phyloP scores from a whole-genome alignment of 2,888 invertebrate species.

The Tromatobia lineatoria region DNA sequence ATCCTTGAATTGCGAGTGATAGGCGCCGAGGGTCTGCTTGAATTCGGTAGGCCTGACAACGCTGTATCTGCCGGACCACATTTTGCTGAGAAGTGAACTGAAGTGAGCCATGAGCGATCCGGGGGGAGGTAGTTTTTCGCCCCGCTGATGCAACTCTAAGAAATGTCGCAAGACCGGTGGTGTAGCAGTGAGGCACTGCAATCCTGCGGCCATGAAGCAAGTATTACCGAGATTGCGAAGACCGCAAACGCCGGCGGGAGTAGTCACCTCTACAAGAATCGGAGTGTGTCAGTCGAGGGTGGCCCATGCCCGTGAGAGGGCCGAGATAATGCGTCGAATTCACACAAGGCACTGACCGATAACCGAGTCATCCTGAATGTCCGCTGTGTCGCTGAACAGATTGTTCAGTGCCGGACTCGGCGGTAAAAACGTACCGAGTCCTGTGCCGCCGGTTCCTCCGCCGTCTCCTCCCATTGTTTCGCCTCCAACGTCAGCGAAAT shows the following conservation, averaged over 20 bases:
- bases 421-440: constrained; percentile 83
- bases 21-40: constrained; percentile 87
- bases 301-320: background rate
- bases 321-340: constrained; percentile 29
- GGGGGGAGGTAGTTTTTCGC: constrained; percentile 80
- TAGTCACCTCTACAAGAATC: constrained; percentile 73
- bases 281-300: constrained; percentile 32
- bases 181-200: constrained; percentile 87
- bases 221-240: constrained; percentile 87
- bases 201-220: constrained; percentile 87
- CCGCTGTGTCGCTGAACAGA: constrained; percentile 82
- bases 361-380: constrained; percentile 82
- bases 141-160: constrained; percentile 81
- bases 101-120: constrained; percentile 86
- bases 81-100: constrained; percentile 86
- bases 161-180: constrained; percentile 87
- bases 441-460: constrained; percentile 72
- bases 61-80: constrained; percentile 87
- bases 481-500: constrained; percentile 79
- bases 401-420: constrained; percentile 81
- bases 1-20: constrained; percentile 88
- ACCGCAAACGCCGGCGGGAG: constrained; percentile 87
- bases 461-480: constrained; percentile 78
- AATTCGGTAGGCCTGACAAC: constrained; percentile 87
- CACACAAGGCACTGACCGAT: constrained; percentile 76